Conservation (phyloP, 37 sponge, comb jelly and placozoan genomes). For the Trichoplax adhaerens region DNA sequence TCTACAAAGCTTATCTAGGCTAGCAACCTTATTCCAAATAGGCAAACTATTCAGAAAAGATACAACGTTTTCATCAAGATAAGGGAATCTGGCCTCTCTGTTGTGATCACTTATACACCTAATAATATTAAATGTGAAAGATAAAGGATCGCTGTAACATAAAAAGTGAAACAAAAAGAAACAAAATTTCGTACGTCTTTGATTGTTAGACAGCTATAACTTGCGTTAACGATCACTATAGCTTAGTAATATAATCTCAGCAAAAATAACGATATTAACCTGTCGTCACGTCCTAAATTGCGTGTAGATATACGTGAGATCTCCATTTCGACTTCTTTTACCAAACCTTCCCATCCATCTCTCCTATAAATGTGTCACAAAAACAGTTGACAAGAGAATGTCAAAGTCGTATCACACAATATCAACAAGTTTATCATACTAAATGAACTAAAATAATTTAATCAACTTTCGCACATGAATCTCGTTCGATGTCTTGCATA, state of each 20-base stretch:
- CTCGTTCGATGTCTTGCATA: slow-evolving; percentile 75
- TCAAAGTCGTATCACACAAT: neutral
- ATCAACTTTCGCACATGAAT: slow-evolving; percentile 20
- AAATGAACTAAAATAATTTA: neutral
- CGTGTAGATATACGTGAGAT: slow-evolving; percentile 62
- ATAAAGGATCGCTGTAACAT: too few relatives aligned
- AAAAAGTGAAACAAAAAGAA: too few relatives aligned
- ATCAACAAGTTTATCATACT: neutral
- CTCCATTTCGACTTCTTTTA: slow-evolving; percentile 71
- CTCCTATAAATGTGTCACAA: neutral
- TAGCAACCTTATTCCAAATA: slow-evolving; percentile 47
- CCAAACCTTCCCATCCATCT: slow-evolving; percentile 42
- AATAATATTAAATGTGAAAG: neutral
- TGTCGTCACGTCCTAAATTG: slow-evolving; percentile 95
- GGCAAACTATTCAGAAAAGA: slow-evolving; percentile 56
- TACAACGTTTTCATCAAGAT: slow-evolving; percentile 86
- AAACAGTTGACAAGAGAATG: neutral
- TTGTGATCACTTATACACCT: slow-evolving; percentile 81
- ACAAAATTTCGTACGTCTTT: too few relatives aligned
- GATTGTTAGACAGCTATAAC: too few relatives aligned
- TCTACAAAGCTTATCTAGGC: neutral
- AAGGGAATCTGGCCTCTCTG: slow-evolving; percentile 85
- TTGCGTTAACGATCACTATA: too few relatives aligned
- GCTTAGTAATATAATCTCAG: neutral
- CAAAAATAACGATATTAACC: slow-evolving; percentile 22